Evolutionary conservation across 1,140 invertebrate genomes (phyloP), one percentile per base, ranked within the genome.

Genomic region (Subanguina moxae): DNA sequence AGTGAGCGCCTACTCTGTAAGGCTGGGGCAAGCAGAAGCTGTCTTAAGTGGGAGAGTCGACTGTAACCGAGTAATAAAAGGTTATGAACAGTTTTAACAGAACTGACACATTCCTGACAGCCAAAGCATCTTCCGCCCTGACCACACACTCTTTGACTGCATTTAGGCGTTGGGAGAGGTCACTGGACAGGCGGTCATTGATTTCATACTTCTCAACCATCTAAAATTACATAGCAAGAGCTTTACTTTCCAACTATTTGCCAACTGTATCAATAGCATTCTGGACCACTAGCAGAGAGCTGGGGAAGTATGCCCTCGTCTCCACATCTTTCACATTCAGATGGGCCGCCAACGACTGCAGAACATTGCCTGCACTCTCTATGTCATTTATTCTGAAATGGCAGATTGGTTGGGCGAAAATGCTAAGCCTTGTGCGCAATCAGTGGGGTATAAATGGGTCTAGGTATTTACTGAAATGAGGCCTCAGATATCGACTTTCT

Each of bases 201-300:
- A 78, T 58, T 23, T 62, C 56, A 62, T 76, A 76, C 8, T 63
- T 38, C n/a, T 68, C 70, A 23, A 78, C 74, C 74, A 76, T 77
- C 75, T 74, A 62, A 63, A 68, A 38, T 5, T 11, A 61, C 42
- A 62, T 15, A 7, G n/a, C 13, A 28, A 0, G 13, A 25, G 0
- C 21, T 25, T 67, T 15, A 68, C 45, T 70, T 42, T 25, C 25
- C 27, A 23, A 70, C n/a, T 42, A 23, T 17, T 42, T n/a, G 28
- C 57, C 25, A 25, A 71, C 69, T 45, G 59, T 52, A 25, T 71
- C 46, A 30, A 71, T 57, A 1, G 43, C 45, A 21, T 46, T 64
- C 52, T 71, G 19, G 11, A 71, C 69, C 30, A 23, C 21, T 27
- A 15, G 23, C 27, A 71, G 27, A 17, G 57, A 13, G 25, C 28